Conservation (phyloP, 2,113 vertebrate species). For the Narcine bancroftii region DNA sequence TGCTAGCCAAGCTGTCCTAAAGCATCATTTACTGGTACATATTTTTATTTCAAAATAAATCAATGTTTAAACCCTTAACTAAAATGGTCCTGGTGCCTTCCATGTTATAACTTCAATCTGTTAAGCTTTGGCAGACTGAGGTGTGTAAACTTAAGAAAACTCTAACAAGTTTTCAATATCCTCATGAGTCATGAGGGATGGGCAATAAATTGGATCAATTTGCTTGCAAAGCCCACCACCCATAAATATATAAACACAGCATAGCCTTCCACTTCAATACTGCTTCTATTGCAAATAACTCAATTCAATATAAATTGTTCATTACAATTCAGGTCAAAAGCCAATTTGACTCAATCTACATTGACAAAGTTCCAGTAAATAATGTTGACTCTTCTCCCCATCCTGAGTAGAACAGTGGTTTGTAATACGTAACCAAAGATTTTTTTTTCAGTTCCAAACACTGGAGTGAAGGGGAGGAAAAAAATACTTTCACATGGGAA, state of each 20-base stretch:
- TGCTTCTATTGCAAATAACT: not conserved
- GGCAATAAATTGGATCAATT: too few species aligned
- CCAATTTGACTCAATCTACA: not conserved
- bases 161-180: not conserved
- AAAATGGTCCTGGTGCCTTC: not conserved
- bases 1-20: too few species aligned
- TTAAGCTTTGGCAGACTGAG: not conserved
- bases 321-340: not conserved
- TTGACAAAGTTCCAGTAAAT: not conserved
- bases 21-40: too few species aligned
- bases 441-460: not conserved
- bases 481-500: constrained; percentile 39
- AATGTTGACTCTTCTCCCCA: not conserved
- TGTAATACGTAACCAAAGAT: not conserved
- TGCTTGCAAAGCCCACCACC: too few species aligned
- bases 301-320: not conserved
- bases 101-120: not conserved
- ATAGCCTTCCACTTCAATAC: not conserved
- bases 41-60: not conserved
- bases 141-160: not conserved
- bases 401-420: not conserved
- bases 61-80: not conserved
- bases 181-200: too few species aligned
- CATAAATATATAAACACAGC: too few species aligned
- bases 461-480: not conserved